Conservation (phyloP, 1,140 invertebrate species). For the Leptopilina boulardi region DNA sequence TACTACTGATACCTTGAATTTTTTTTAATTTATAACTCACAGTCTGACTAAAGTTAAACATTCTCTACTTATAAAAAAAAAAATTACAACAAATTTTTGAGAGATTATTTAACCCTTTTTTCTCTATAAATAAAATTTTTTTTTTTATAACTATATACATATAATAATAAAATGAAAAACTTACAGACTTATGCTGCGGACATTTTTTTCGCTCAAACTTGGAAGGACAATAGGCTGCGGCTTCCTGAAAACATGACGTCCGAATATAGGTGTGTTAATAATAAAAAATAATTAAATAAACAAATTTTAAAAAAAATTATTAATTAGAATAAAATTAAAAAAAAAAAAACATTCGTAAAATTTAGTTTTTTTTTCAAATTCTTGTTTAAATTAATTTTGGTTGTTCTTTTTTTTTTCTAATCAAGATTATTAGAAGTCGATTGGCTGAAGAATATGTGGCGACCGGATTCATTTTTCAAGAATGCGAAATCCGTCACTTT, state of each 20-base stretch:
- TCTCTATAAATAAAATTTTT: too few relatives aligned
- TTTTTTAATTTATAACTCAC: too few relatives aligned
- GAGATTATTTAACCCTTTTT: too few relatives aligned
- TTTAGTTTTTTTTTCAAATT: background rate
- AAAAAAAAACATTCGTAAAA: background rate
- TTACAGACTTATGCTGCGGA: constrained; percentile 90
- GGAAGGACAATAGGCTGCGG: constrained; percentile 91
- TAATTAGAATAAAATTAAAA: background rate
- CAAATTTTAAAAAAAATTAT: constrained; percentile 8
- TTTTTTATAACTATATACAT: too few relatives aligned
- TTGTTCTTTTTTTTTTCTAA: background rate
- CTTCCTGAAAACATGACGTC: constrained; percentile 94
- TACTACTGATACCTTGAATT: too few relatives aligned
- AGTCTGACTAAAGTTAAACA: too few relatives aligned
- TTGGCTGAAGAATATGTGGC: constrained; percentile 94
- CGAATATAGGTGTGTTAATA: constrained; percentile 84
- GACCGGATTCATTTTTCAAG: constrained; percentile 92
- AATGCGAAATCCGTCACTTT: constrained; percentile 95
- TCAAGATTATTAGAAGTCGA: constrained; percentile 87
- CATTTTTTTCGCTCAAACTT: constrained; percentile 94
- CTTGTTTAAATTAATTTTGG: constrained; percentile 41
- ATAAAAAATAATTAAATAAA: background rate
- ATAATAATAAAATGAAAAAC: too few relatives aligned
- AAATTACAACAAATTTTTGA: too few relatives aligned
- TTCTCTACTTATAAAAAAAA: too few relatives aligned